Percentiles rank a stretch among this genome's conserved stretches.
These are phyloP conservation scores for Litocranius walleri DNA, from an alignment of 2,113 vertebrate genomes.

Conservation along the genomic window DNA sequence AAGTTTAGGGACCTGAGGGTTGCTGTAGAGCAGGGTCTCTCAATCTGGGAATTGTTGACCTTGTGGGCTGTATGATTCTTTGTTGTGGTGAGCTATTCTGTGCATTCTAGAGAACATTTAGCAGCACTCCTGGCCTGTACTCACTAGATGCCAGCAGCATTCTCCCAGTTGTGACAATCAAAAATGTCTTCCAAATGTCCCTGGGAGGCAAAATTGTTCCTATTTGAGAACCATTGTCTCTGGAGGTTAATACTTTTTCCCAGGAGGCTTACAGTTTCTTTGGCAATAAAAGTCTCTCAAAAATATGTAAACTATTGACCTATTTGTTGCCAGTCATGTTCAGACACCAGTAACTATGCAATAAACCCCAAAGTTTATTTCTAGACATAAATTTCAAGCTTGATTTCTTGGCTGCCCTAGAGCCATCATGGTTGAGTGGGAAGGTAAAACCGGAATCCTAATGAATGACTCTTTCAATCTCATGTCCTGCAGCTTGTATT, in stretches of 20 bases:
- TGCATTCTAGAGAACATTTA: background rate
- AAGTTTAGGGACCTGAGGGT: background rate
- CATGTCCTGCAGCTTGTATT: background rate
- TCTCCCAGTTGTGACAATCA: background rate
- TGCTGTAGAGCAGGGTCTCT: background rate
- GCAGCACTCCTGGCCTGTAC: background rate
- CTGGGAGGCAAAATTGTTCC: background rate
- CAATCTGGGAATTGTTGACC: background rate
- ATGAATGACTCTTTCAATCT: background rate
- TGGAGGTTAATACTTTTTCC: background rate
- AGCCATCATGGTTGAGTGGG: background rate
- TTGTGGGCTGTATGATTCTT: background rate
- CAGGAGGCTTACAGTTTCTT: background rate
- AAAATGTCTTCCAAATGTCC: background rate
- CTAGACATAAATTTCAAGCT: constrained; percentile 4
- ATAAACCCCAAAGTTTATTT: background rate
- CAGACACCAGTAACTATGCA: background rate
- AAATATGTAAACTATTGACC: background rate
- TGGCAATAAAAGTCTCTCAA: background rate
- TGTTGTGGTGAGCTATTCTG: background rate
- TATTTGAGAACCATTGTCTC: background rate
- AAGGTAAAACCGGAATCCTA: background rate
- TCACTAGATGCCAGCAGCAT: background rate
- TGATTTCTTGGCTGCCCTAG: background rate
- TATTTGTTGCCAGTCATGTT: constrained; percentile 19